A percentile compares a stretch with the other conserved stretches of the same genome.
phyloP scores from a whole-genome alignment of 30 jellyfish, hydroid and myxozoan species.

The Nemopilema nomurai region DNA sequence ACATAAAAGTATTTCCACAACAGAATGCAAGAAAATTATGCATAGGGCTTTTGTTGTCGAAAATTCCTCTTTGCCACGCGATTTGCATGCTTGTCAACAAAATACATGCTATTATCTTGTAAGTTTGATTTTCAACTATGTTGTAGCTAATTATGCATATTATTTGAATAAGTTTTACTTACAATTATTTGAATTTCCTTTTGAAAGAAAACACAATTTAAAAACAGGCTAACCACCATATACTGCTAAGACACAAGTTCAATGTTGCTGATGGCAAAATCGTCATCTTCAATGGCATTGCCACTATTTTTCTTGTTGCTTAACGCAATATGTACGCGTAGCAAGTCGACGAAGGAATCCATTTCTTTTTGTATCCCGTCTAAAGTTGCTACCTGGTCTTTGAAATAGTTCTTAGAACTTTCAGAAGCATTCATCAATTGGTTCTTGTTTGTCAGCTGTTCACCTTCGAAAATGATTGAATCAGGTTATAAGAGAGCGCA shows the following conservation, averaged over 20 bases:
- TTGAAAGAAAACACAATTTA: neutral
- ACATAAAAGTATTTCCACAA: too few relatives aligned
- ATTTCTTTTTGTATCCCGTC: slow-evolving; percentile 34
- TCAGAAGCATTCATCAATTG: neutral
- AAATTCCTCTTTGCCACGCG: too few relatives aligned
- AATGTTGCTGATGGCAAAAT: slow-evolving; percentile 57
- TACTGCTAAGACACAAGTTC: slow-evolving; percentile 26
- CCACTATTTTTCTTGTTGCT: slow-evolving; percentile 23
- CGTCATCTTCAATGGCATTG: slow-evolving; percentile 31
- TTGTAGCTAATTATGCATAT: neutral
- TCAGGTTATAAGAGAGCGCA: neutral
- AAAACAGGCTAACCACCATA: neutral
- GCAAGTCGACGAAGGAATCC: slow-evolving; percentile 31
- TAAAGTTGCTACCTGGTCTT: slow-evolving; percentile 19
- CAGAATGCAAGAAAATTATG: too few relatives aligned
- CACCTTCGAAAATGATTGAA: neutral
- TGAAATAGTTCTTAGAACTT: neutral
- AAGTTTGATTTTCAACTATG: neutral
- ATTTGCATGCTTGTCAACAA: neutral
- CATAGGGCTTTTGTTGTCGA: too few relatives aligned
- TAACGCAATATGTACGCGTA: slow-evolving; percentile 46
- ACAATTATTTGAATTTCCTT: neutral
- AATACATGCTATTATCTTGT: neutral
- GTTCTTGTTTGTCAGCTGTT: neutral
- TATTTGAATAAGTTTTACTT: too few relatives aligned